Conservation (phyloP, 2,113 vertebrate species). For the Seriola quinqueradiata region DNA sequence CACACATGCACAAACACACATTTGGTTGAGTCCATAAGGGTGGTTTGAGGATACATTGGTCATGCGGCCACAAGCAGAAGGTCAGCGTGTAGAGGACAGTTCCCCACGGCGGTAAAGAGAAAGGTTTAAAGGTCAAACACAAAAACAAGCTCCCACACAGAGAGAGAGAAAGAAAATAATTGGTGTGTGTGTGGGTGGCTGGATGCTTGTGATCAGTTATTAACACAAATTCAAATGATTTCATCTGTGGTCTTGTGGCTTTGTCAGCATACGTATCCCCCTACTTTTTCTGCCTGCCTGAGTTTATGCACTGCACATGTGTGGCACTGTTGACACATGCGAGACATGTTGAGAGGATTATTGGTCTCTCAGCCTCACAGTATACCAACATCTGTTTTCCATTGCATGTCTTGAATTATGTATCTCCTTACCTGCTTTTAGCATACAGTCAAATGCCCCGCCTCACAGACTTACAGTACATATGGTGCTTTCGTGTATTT, state of each 20-base stretch:
- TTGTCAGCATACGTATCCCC: background rate
- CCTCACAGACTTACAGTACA: slow-evolving; percentile 18
- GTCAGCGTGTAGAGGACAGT: slow-evolving; percentile 36
- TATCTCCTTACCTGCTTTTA: slow-evolving; percentile 52
- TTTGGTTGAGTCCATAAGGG: background rate
- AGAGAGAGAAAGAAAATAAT: background rate
- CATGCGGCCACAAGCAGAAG: slow-evolving; percentile 47
- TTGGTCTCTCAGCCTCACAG: slow-evolving; percentile 19
- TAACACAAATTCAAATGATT: background rate
- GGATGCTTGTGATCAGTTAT: background rate
- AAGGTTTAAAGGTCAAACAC: slow-evolving; percentile 44
- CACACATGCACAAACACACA: background rate
- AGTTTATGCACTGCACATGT: background rate
- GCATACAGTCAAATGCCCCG: background rate
- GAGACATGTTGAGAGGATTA: slow-evolving; percentile 23
- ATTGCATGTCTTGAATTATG: slow-evolving; percentile 40
- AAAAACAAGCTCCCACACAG: background rate
- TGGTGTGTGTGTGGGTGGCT: background rate
- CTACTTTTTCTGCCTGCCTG: background rate
- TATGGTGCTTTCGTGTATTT: background rate
- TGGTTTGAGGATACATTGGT: slow-evolving; percentile 40
- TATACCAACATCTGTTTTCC: slow-evolving; percentile 54
- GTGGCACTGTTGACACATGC: slow-evolving; percentile 14
- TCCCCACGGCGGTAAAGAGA: slow-evolving; percentile 16
- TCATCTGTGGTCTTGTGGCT: slow-evolving; percentile 3